Conservation (phyloP, 2,113 vertebrate genomes). For the Rhinopomastus cyanomelas region DNA sequence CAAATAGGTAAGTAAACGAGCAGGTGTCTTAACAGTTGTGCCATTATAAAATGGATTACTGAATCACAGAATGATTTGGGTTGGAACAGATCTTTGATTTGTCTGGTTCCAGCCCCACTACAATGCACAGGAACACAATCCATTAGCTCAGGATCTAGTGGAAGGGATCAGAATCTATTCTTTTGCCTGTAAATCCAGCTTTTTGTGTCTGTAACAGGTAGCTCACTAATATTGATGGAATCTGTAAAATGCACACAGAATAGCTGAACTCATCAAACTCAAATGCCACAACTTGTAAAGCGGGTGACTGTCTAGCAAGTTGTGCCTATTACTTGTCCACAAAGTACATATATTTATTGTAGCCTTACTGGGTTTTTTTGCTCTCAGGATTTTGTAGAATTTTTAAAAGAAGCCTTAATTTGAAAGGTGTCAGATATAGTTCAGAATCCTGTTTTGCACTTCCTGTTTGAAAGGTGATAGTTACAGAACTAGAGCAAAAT, state of each 20-base stretch:
- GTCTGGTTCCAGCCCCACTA: background rate
- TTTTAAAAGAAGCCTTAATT: background rate
- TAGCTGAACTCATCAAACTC: background rate
- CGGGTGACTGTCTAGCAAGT: background rate
- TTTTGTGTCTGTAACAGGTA: background rate
- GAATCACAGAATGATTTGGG: background rate
- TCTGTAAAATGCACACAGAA: background rate
- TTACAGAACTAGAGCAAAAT: background rate
- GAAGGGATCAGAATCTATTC: background rate
- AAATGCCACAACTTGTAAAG: background rate
- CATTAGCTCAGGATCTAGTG: background rate
- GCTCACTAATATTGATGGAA: background rate
- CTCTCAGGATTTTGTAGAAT: background rate
- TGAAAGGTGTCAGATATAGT: background rate
- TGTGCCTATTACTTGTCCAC: background rate
- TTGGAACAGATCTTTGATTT: background rate
- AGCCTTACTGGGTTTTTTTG: background rate
- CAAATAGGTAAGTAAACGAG: background rate
- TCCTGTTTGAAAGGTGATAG: background rate
- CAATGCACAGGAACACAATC: background rate
- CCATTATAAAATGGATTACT: background rate
- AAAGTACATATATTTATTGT: background rate
- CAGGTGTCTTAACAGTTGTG: background rate
- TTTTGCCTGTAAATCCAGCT: background rate
- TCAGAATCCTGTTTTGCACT: background rate